phyloP scores from a whole-genome alignment of 1,140 invertebrate species.

The Acromyrmex charruanus region DNA sequence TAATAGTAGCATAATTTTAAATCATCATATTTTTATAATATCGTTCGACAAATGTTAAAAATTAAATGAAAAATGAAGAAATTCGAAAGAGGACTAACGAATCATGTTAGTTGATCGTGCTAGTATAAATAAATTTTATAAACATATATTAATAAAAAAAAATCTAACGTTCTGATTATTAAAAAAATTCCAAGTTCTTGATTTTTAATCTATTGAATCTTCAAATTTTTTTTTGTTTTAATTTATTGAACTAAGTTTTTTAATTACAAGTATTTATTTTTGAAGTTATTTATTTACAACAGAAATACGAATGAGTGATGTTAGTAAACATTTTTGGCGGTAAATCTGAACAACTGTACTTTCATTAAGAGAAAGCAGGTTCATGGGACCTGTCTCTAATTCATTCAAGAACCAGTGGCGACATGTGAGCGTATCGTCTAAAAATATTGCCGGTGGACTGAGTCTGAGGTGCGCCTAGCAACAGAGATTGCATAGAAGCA shows the following conservation, averaged over 20 bases:
- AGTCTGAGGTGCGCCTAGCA: slow-evolving; percentile 83
- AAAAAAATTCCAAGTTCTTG: too few relatives aligned
- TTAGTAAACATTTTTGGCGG: not conserved
- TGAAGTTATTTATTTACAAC: not conserved
- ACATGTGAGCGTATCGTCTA: slow-evolving; percentile 83
- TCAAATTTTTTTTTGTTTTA: too few relatives aligned
- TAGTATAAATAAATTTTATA: too few relatives aligned
- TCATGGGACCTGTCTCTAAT: slow-evolving; percentile 45
- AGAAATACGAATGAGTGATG: not conserved
- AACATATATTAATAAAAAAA: too few relatives aligned
- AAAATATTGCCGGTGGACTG: slow-evolving; percentile 82
- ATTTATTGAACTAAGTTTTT: too few relatives aligned
- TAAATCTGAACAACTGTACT: not conserved
- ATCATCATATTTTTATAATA: not conserved
- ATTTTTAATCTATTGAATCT: too few relatives aligned
- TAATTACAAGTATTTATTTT: not conserved
- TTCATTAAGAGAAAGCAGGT: slow-evolving; percentile 34
- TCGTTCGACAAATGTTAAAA: not conserved
- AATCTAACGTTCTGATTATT: too few relatives aligned
- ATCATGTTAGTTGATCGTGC: too few relatives aligned
- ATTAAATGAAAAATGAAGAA: not conserved
- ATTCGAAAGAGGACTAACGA: too few relatives aligned
- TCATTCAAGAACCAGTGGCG: slow-evolving; percentile 72
- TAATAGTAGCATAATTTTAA: not conserved
- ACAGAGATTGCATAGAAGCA: slow-evolving; percentile 83